Base-by-base conservation (phyloP, 1,140 invertebrate species). In the Drosophila tristis region DNA sequence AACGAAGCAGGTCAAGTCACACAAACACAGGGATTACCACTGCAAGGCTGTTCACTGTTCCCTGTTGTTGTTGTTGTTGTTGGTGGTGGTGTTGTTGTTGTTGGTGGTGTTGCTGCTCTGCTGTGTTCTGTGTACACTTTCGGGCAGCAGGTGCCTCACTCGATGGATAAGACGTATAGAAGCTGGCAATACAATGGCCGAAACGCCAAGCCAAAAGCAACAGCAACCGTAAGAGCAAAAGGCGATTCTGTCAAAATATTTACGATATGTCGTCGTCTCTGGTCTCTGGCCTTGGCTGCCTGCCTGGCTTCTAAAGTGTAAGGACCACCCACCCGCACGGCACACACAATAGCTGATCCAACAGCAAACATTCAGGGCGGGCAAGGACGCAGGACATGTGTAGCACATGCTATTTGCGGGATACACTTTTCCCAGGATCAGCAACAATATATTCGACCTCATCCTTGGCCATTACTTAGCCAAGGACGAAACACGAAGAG, bases 211-310 rank as follows among this genome's bases (percentile, higher is more conserved):
- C 31, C 31, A 31, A 31, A 8, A 61, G 82, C 82, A 68, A 29
- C 29, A 29, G 29, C 7, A 87, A 89, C 11, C 11, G 35, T 11
- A 39, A 13, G 11, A 64, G 82, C 82, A 78, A 86, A 86, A 89
- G 82, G 82, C 84, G 82, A 87, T 87, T 75, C 84, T 87, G 82
- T 87, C 82, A 87, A 89, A 87, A 87, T 87, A 89, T 87, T 87
- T 87, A 87, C 82, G 84, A 87, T 86, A 86, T 87, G 75, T 70
- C 66, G 58, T 62, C 20, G 42, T 49, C 81, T 78, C 56, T 54
- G 74, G 78, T 61, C 86, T 78, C 29, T 29, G 29, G 29, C 29
- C 29, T 29, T 29, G 29, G 6, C 29, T 29, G 29, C 29, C 31
- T 31, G 31, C 31, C 31, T 81, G 74, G 81, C 77, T 80, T 76